Evolutionary conservation across 2,113 vertebrate species (phyloP), one percentile per base, ranked within the genome.

Genomic region (Tapirus terrestris): DNA sequence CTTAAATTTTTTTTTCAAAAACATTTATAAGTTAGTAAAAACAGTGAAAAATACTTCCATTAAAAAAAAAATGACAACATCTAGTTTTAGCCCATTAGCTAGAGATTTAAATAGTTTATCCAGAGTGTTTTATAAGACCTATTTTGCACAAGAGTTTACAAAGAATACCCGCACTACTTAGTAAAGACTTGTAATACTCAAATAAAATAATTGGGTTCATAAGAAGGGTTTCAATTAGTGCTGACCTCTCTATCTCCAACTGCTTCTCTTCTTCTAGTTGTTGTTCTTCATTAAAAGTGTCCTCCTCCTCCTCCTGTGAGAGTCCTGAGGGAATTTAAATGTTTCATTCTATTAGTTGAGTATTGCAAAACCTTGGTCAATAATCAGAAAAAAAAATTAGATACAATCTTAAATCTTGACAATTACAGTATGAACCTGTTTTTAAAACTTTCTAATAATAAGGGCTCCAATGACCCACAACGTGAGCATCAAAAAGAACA

Each of bases 171-270:
- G 2, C 51, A 87, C 80, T 76, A 80, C 17, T 72, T 86, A 73
- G n/a, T 75, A 63, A 88, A 96, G 48, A 61, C 20, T 85, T 39
- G n/a, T 29, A 79, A 70, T 33, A 96, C 11, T 87, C 70, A 29
- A 93, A 43, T 77, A 77, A 91, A 95, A 76, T 51, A 91, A 95
- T 21, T 51, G 68, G 70, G 65, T 92, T 95, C 27, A 90, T 27
- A 29, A 80, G 91, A 92, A 92, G 56, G 36, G 63, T 53, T 75
- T 92, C 86, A 21, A 39, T 96, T 73, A 91, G 18, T 63, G 60
- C 98, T 96, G 87, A 99, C 99, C 99, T 99, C 98, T 99, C 99
- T 86, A 97, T 98, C 70, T 99, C 99, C 88, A 98, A 97, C 73
- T 98, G 98, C 95, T 98, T 98, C 94, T 99, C 99, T 84, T 99